Conservation (phyloP, 2,797 vertebrate genomes). For the Protosalanx chinensis region DNA sequence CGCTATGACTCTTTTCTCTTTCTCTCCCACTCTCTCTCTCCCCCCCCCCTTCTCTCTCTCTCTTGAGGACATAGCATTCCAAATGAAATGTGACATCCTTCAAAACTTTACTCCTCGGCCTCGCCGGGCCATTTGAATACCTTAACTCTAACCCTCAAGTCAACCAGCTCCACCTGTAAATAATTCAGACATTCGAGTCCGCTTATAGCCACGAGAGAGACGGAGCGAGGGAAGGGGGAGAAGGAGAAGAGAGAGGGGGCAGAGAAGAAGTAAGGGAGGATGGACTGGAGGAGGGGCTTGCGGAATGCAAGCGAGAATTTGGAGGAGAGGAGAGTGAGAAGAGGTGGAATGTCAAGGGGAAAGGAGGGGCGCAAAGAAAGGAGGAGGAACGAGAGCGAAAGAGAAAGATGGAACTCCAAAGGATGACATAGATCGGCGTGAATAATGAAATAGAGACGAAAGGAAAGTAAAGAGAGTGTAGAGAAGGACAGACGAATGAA, state of each 20-base stretch:
- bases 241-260: not conserved
- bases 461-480: not conserved
- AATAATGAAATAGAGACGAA: not conserved
- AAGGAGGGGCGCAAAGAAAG: not conserved
- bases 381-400: slow-evolving; percentile 12
- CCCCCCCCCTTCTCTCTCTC: not conserved
- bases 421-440: too few species aligned
- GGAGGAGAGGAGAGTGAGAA: not conserved
- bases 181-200: slow-evolving; percentile 33
- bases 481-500: not conserved
- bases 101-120: slow-evolving; percentile 17
- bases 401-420: not conserved
- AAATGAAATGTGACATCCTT: slow-evolving; percentile 25
- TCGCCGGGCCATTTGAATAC: slow-evolving; percentile 26
- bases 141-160: not conserved
- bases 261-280: not conserved
- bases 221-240: not conserved
- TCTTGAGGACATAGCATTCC: slow-evolving; percentile 3
- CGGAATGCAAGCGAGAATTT: not conserved
- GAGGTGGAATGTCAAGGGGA: not conserved
- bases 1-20: not conserved
- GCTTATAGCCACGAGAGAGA: slow-evolving; percentile 19
- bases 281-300: not conserved
- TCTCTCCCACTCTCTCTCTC: not conserved
- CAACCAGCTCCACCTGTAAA: slow-evolving; percentile 34